Evolutionary conservation across 2,113 vertebrate species (phyloP).

Genomic region (Plestiodon gilberti): DNA sequence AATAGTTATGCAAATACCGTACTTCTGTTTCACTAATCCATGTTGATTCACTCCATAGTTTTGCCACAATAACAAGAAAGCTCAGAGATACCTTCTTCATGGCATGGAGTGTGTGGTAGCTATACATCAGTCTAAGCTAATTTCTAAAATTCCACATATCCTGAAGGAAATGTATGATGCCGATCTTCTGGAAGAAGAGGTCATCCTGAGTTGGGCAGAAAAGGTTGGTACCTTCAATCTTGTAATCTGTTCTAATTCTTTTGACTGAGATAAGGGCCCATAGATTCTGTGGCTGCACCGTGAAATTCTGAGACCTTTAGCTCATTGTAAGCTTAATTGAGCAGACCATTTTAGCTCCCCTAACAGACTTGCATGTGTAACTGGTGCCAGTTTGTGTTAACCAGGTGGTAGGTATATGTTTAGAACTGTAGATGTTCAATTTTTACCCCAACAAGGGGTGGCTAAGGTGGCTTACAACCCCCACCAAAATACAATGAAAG

Average conservation of each 20-base stretch:
- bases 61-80: slow-evolving; percentile 98
- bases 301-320: too few relatives aligned
- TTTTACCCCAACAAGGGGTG: too few relatives aligned
- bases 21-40: background rate
- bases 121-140: slow-evolving; percentile 91
- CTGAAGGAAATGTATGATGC: slow-evolving; percentile 96
- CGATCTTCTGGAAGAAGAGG: slow-evolving; percentile 95
- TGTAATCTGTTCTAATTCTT: too few relatives aligned
- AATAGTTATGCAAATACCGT: too few relatives aligned
- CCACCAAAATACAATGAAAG: too few relatives aligned
- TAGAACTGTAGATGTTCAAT: background rate
- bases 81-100: slow-evolving; percentile 94
- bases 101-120: slow-evolving; percentile 96
- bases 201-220: slow-evolving; percentile 95
- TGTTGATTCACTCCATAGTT: slow-evolving; percentile 78
- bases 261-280: too few relatives aligned
- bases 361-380: background rate
- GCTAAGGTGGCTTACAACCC: too few relatives aligned
- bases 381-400: background rate
- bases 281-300: too few relatives aligned
- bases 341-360: too few relatives aligned
- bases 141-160: slow-evolving; percentile 91
- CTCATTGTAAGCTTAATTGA: too few relatives aligned
- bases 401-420: background rate
- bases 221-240: slow-evolving; percentile 78